Base-by-base conservation (phyloP, 2,113 vertebrate genomes). In the Strix uralensis region DNA sequence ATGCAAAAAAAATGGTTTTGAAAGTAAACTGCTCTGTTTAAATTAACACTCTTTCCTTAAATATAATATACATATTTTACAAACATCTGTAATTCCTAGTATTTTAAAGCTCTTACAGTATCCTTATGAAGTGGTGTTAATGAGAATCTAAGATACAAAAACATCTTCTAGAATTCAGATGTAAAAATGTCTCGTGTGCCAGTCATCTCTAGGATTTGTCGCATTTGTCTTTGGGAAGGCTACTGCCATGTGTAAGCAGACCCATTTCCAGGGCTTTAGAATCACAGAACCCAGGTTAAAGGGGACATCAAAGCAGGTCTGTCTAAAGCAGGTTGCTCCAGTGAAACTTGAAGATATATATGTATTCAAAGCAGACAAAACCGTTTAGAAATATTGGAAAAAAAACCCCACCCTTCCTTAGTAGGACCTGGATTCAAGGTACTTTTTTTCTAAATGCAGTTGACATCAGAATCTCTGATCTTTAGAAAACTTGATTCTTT, bases 151-250 rank as follows among this genome's bases (percentile, higher is more conserved):
- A 58, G 34, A 42, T 26, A 42, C 10, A 57, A 69, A 86, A 82
- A 2, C 27, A 29, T 63, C 17, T 38, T 32, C 20, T 52, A 30
- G 7, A 47, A 83, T 59, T 90, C 23, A 38, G 26, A 42, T 22
- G 8, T 82, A 21, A 62, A 78, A 82, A 72, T 72, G 15, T 22
- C 11, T 80, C 4, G 1, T 0, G 0, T 52, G 26, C 30, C 19
- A 38, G 19, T 59, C 14, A 38, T 6, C 29, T 67, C 11, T 17
- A 44, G 26, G 58, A 61, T 27, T 40, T 79, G 25, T 44, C 54
- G 5, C 5, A 5, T 79, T 78, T 92, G 16, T 54, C 14, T 67
- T 85, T 62, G 67, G 21, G n/a, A 79, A 20, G 14, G 9, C 9
- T 49, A 15, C 29, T 52, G 59, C 11, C 1, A 1, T 12, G 8